These are phyloP conservation scores for Calliscelio sp. DNA, from an alignment of 2,888 invertebrate genomes.

Conservation along the genomic window DNA sequence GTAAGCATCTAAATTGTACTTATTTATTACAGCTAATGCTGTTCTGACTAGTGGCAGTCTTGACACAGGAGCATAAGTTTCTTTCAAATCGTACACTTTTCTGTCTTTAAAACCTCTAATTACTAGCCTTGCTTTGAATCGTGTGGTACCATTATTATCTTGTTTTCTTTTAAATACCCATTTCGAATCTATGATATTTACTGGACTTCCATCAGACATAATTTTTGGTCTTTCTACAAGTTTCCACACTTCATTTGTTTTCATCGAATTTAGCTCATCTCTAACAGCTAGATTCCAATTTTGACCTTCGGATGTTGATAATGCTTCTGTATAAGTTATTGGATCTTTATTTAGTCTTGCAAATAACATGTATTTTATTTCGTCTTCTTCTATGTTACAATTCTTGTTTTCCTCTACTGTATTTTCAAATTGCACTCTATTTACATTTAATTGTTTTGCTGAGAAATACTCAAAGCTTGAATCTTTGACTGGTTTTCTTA, in stretches of 20 bases:
- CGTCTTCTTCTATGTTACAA: neutral
- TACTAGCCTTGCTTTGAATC: conserved; percentile 2
- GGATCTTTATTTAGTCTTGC: conserved; percentile 35
- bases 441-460: neutral
- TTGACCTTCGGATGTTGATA: neutral
- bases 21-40: neutral
- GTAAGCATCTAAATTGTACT: neutral
- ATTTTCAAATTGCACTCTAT: too few species aligned
- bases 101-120: neutral
- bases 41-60: neutral
- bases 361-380: neutral
- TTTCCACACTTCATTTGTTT: neutral
- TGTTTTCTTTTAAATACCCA: conserved; percentile 6
- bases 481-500: neutral
- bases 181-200: conserved; percentile 6
- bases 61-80: neutral
- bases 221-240: neutral
- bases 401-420: too few species aligned
- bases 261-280: conserved; percentile 5
- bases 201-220: neutral
- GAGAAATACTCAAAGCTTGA: neutral
- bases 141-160: neutral
- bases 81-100: neutral
- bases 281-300: conserved; percentile 24
- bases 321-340: conserved; percentile 17